Conservation (phyloP, 2,113 vertebrate species). For the Bufo gargarizans region DNA sequence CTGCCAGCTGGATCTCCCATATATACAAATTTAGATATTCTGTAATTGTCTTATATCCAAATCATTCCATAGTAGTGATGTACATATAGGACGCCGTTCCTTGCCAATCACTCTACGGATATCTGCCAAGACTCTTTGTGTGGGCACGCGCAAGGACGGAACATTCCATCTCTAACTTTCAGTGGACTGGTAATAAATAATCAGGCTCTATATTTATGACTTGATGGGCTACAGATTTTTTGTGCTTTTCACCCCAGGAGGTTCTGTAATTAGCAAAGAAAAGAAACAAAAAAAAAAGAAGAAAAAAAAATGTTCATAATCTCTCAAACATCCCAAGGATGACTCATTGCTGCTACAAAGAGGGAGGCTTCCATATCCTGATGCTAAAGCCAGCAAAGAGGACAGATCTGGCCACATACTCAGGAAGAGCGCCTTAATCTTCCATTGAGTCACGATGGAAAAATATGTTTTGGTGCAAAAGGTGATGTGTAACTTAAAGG, state of each 20-base stretch:
- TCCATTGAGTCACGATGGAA: slow-evolving; percentile 20
- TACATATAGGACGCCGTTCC: not conserved
- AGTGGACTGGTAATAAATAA: not conserved
- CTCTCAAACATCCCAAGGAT: not conserved
- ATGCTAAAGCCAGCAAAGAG: not conserved
- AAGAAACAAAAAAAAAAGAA: not conserved
- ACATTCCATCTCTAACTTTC: not conserved
- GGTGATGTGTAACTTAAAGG: not conserved
- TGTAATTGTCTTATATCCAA: not conserved
- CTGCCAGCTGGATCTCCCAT: not conserved
- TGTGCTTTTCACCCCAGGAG: not conserved
- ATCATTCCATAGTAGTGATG: not conserved
- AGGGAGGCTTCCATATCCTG: slow-evolving; percentile 17
- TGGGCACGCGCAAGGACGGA: not conserved
- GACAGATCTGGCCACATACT: not conserved
- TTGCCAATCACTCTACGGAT: not conserved
- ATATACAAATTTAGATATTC: slow-evolving; percentile 1
- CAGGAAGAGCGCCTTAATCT: slow-evolving; percentile 10
- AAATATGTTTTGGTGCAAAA: not conserved
- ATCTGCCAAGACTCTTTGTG: not conserved
- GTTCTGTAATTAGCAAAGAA: not conserved
- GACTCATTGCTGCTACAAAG: not conserved
- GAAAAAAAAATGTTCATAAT: not conserved
- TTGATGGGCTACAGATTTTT: not conserved
- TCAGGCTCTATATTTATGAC: not conserved